These are phyloP conservation scores for Coccyzus lansbergi DNA, from an alignment of 2,797 vertebrate genomes.

Conservation along the genomic window DNA sequence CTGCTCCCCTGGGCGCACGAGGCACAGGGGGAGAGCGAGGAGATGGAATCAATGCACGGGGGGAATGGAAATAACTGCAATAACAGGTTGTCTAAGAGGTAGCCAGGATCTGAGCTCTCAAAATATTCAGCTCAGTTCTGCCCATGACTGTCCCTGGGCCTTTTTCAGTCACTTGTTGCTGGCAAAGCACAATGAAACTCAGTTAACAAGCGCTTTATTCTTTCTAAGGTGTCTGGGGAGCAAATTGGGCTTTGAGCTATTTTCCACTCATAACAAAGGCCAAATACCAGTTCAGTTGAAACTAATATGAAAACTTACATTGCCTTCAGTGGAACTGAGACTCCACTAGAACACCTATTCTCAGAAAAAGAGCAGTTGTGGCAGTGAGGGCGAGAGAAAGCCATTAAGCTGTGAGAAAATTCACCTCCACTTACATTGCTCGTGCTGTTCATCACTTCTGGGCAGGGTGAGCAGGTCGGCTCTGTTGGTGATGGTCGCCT, in stretches of 20 bases:
- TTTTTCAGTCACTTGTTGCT: too few species aligned
- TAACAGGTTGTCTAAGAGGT: neutral
- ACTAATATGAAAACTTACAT: too few species aligned
- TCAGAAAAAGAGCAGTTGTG: neutral
- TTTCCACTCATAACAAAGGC: neutral
- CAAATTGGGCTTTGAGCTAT: neutral
- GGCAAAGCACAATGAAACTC: neutral
- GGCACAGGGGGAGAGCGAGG: neutral
- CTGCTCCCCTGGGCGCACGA: accelerated
- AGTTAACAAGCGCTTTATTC: neutral
- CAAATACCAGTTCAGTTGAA: neutral
- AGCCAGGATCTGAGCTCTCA: neutral
- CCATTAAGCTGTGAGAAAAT: neutral
- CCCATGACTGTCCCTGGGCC: accelerated
- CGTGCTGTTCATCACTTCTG: accelerated
- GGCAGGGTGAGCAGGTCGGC: neutral
- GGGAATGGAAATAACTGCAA: neutral
- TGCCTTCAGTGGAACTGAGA: neutral
- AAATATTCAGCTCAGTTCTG: neutral
- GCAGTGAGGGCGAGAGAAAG: neutral
- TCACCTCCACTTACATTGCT: neutral
- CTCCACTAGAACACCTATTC: neutral
- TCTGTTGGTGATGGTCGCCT: accelerated
- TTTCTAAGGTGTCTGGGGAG: neutral
- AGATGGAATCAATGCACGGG: accelerated